These are phyloP conservation scores for Leptatherina wallacei DNA, from an alignment of 2,797 vertebrate species.

Conservation along the genomic window DNA sequence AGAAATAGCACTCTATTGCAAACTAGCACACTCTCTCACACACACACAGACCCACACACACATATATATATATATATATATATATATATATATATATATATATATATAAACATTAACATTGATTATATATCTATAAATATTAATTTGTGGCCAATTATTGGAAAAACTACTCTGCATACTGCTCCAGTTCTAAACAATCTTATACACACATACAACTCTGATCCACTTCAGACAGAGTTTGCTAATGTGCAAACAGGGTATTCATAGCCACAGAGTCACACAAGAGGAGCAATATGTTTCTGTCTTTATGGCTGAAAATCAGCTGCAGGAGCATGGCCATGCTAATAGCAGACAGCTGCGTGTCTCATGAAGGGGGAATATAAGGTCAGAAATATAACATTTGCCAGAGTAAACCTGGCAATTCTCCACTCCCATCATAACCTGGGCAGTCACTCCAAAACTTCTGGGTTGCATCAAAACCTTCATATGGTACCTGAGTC, in stretches of 20 bases:
- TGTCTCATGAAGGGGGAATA: constrained; percentile 60
- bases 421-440: constrained; percentile 65
- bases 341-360: constrained; percentile 77
- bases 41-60: too few species aligned
- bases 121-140: too few species aligned
- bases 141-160: too few species aligned
- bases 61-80: too few species aligned
- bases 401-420: constrained; percentile 79
- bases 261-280: constrained; percentile 29
- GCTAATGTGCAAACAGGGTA: constrained; percentile 28
- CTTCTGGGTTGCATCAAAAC: constrained; percentile 52
- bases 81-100: too few species aligned
- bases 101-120: too few species aligned
- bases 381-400: constrained; percentile 70
- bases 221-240: constrained; percentile 27
- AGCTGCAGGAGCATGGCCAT: constrained; percentile 31
- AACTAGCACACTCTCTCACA: too few species aligned
- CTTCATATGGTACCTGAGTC: constrained; percentile 43
- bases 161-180: too few species aligned
- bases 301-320: constrained; percentile 43
- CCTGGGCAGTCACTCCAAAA: constrained; percentile 50
- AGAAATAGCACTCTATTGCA: background rate
- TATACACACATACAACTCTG: background rate
- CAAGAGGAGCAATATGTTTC: constrained; percentile 45
- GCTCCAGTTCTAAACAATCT: background rate